Evolutionary conservation across 1,140 invertebrate species (phyloP), one percentile per base, ranked within the genome.

Genomic region (Aradophagus sp.): DNA sequence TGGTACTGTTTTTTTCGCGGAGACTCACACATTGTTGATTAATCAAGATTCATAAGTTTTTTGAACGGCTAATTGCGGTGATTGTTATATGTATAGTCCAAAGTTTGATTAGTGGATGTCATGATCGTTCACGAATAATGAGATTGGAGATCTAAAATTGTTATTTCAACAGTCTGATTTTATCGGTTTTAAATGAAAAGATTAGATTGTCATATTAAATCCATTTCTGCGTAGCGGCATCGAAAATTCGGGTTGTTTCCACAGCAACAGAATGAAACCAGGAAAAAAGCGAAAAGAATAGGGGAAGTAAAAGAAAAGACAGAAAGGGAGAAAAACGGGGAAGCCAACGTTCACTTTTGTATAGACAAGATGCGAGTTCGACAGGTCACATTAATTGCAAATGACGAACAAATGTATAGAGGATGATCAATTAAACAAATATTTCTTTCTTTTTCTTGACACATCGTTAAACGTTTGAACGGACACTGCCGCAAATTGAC

Each of bases 311-410:
- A 4, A 7, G 11, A 16, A 26, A 48, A 23, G 29, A 47, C n/a
- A 10, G 1, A 7, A 17, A 39, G 15, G 20, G 10, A 7, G n/a
- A 5, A 11, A 41, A 62, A 16, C 23, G 36, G 47, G 14, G 8
- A 55, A 19, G 31, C 20, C 36, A 31, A 20, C 34, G 53, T 69
- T 61, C 34, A 62, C 34, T 61, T 69, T 69, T 69, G 29, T 61
- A 69, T 50, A 50, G 48, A 32, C 56, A 34, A 42, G 20, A 31
- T 48, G 66, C 38, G 47, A 61, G 50, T 69, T 47, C 16, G 27
- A 68, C 19, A n/a, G n/a, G 63, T 65, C 48, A 65, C 58, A 67
- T 67, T 58, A 67, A 50, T 58, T 13, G 38, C 29, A 12, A 55
- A 63, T 53, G 31, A 63, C 31, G 15, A 20, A 47, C 10, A n/a